Evolutionary conservation across 92 coral and sea anemone genomes (phyloP).

Genomic region (Ricordea florida): DNA sequence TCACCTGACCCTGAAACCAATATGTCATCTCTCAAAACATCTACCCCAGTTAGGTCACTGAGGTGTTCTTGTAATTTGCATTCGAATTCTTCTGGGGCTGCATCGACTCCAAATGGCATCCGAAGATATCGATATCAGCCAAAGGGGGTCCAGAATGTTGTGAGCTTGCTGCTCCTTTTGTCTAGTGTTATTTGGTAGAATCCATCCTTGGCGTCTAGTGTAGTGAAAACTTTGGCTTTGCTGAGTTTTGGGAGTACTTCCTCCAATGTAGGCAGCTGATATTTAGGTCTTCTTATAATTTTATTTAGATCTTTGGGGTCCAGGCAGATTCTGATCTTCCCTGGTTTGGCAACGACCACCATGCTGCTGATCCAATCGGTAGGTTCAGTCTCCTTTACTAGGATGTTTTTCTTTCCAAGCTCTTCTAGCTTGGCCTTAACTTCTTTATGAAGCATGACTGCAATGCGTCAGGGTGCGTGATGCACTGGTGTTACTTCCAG

Average conservation of each 20-base stretch:
- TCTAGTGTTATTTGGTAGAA: conserved; percentile 39
- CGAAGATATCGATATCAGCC: conserved; percentile 49
- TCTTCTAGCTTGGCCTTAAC: conserved; percentile 61
- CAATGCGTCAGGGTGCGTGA: conserved; percentile 30
- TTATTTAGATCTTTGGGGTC: conserved; percentile 55
- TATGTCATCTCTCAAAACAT: conserved; percentile 56
- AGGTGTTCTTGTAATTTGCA: conserved; percentile 56
- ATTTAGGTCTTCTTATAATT: conserved; percentile 40
- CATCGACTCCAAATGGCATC: conserved; percentile 59
- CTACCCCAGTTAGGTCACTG: conserved; percentile 48
- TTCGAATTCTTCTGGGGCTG: conserved; percentile 62
- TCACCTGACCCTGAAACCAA: conserved; percentile 59
- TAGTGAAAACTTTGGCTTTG: conserved; percentile 57
- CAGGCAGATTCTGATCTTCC: conserved; percentile 53
- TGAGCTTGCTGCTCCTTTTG: conserved; percentile 19
- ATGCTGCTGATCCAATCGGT: conserved; percentile 53
- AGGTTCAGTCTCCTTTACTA: conserved; percentile 39
- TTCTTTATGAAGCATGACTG: conserved; percentile 36
- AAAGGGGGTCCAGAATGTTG: conserved; percentile 62
- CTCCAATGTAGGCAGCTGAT: conserved; percentile 52
- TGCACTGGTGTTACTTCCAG: conserved; percentile 37
- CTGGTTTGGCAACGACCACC: conserved; percentile 62
- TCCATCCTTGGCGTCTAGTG: conserved; percentile 46
- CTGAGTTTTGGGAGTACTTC: conserved; percentile 49
- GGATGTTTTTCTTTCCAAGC: conserved; percentile 34